Conservation (phyloP, 2,797 vertebrate species). For the Anguilla megastoma region DNA sequence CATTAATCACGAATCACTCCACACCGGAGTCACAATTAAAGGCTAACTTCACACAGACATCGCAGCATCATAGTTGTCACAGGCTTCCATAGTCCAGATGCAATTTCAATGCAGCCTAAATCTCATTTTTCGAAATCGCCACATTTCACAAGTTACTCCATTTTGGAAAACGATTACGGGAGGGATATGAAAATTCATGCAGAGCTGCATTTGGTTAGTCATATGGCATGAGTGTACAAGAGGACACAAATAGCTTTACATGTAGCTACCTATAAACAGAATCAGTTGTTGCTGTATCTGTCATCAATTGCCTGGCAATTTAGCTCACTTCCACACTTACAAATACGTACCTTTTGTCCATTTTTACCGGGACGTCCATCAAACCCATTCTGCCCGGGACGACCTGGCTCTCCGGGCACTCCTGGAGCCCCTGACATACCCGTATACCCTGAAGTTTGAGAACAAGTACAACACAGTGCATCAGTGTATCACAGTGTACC, state of each 20-base stretch:
- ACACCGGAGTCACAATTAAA: background rate
- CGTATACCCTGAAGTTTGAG: background rate
- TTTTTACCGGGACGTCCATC: constrained; percentile 75
- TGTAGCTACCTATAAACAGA: background rate
- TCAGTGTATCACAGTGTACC: background rate
- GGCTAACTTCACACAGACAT: background rate
- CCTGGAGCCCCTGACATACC: constrained; percentile 84
- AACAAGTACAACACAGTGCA: background rate
- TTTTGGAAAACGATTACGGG: background rate
- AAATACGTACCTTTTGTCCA: constrained; percentile 81
- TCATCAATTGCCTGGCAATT: background rate
- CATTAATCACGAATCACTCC: background rate
- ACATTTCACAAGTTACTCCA: background rate
- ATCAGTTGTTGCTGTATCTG: background rate
- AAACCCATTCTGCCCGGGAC: constrained; percentile 77
- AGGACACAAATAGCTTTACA: background rate
- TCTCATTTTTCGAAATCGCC: background rate
- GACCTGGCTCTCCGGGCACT: constrained; percentile 79
- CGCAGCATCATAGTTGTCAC: background rate
- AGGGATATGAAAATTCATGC: background rate
- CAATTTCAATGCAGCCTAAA: background rate
- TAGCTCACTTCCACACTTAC: background rate
- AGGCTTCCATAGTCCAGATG: background rate
- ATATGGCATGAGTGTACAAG: background rate
- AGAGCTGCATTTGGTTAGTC: background rate